phyloP scores from a whole-genome alignment of 2,797 vertebrate genomes.

The Antennarius maculatus region DNA sequence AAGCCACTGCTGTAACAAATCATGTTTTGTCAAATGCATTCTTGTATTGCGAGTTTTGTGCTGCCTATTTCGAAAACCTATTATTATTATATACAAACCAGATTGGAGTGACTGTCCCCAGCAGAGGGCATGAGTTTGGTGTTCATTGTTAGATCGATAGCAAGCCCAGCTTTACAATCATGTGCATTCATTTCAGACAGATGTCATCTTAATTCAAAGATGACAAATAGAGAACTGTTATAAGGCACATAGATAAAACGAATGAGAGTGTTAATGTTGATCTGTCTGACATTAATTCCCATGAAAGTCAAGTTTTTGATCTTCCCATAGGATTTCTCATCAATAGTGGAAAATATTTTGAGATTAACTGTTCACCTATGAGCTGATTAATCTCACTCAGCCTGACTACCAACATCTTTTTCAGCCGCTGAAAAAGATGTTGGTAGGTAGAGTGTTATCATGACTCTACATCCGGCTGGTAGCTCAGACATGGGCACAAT shows the following conservation, averaged over 20 bases:
- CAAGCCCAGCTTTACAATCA: not conserved
- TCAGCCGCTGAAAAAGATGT: too few species aligned
- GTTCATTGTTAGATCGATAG: not conserved
- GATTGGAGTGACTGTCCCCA: too few species aligned
- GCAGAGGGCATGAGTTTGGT: not conserved
- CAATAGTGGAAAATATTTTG: too few species aligned
- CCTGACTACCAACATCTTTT: constrained; percentile 16
- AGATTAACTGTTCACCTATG: too few species aligned
- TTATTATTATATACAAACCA: too few species aligned
- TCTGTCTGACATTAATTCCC: too few species aligned
- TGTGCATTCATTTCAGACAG: not conserved
- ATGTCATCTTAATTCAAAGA: not conserved
- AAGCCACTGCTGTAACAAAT: constrained; percentile 15
- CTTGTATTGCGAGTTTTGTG: not conserved
- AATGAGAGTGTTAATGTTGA: too few species aligned
- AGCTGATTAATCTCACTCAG: not conserved
- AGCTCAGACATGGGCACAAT: too few species aligned
- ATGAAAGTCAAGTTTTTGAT: too few species aligned
- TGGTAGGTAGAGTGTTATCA: constrained; percentile 40
- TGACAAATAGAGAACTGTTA: not conserved
- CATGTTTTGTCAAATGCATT: constrained; percentile 18
- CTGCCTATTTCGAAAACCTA: constrained; percentile 5
- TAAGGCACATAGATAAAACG: not conserved
- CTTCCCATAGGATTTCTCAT: too few species aligned
- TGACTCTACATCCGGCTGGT: constrained; percentile 32